phyloP scores from a whole-genome alignment of 2,888 invertebrate genomes.

The Willowsia nigromaculata region DNA sequence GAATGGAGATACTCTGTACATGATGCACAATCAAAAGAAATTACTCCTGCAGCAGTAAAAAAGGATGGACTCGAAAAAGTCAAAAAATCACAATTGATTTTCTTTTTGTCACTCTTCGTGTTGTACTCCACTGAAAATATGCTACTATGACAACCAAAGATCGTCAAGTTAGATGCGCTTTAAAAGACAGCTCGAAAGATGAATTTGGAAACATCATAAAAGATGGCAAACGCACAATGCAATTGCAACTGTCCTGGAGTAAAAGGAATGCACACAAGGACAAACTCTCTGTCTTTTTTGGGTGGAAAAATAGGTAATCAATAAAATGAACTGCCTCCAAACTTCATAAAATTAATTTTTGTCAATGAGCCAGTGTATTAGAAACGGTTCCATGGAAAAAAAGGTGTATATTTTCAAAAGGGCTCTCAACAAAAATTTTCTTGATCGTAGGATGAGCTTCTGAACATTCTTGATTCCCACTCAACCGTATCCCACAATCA shows the following conservation, averaged over 20 bases:
- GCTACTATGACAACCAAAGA: constrained; percentile 6
- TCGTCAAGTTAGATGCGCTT: background rate
- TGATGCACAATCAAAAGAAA: constrained; percentile 6
- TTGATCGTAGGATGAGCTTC: background rate
- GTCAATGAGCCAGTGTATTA: constrained; percentile 16
- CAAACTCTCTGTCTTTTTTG: background rate
- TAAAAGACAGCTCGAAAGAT: too few relatives aligned
- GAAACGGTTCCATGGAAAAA: background rate
- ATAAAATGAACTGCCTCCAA: constrained; percentile 61
- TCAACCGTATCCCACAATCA: constrained; percentile 7
- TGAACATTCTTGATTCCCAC: background rate
- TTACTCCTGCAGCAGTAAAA: constrained; percentile 1
- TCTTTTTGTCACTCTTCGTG: background rate
- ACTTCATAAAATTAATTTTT: constrained; percentile 62
- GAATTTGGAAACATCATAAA: background rate
- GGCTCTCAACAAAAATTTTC: background rate
- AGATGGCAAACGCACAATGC: background rate
- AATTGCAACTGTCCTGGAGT: background rate
- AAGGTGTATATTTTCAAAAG: background rate
- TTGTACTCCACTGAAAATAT: background rate
- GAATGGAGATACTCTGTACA: constrained; percentile 4
- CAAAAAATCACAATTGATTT: background rate
- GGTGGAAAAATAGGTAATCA: constrained; percentile 37
- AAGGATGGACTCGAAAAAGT: constrained; percentile 18
- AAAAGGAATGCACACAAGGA: background rate